A percentile compares a stretch with the other conserved stretches of the same genome.
Conservation (phyloP, 1,140 invertebrate genomes). For the Diachasmimorpha longicaudata region DNA sequence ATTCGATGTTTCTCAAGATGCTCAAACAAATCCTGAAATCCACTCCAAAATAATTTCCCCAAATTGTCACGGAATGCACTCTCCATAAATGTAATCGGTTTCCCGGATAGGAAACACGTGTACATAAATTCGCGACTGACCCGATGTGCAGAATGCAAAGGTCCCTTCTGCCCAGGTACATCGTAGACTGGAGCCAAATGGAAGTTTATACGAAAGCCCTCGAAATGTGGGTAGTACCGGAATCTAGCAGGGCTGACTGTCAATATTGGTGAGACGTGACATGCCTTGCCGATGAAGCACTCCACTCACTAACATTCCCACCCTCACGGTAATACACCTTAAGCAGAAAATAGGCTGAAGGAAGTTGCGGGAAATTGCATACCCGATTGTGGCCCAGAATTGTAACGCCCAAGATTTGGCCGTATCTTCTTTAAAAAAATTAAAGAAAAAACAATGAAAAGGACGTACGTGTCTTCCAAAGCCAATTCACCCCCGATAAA, state of each 20-base stretch:
- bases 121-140: slow-evolving; percentile 28
- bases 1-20: too few relatives aligned
- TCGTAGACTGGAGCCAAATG: background rate
- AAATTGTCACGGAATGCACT: background rate
- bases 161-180: background rate
- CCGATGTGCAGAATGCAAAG: slow-evolving; percentile 4
- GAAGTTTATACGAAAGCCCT: slow-evolving; percentile 5
- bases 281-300: slow-evolving; percentile 11
- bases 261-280: slow-evolving; percentile 28
- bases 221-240: background rate
- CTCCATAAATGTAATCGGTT: slow-evolving; percentile 26
- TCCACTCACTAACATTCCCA: background rate
- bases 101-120: slow-evolving; percentile 18
- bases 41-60: background rate
- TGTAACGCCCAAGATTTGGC: background rate
- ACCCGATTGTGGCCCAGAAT: too few relatives aligned
- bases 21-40: background rate
- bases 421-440: background rate
- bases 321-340: background rate
- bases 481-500: too few relatives aligned
- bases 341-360: background rate
- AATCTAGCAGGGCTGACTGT: slow-evolving; percentile 8
- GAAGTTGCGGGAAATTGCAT: background rate
- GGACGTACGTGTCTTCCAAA: too few relatives aligned
- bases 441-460: background rate